Percentiles rank a stretch among this genome's conserved stretches.
Conservation (phyloP, 2,113 vertebrate genomes). For the Solea solea region DNA sequence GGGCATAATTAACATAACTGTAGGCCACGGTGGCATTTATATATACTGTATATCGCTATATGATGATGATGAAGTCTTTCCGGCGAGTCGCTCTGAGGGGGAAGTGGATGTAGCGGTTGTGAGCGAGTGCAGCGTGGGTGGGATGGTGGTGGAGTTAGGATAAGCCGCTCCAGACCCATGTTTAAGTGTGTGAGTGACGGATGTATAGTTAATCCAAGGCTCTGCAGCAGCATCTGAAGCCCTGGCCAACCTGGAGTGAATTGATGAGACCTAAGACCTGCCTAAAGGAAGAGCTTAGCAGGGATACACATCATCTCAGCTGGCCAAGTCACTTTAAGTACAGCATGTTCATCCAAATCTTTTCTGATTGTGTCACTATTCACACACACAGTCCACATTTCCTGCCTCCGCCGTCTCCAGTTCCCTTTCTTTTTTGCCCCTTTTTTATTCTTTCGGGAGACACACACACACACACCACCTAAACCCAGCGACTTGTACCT, state of each 20-base stretch:
- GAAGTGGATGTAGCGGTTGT: conserved; percentile 9
- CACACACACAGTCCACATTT: conserved; percentile 45
- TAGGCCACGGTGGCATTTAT: conserved; percentile 1
- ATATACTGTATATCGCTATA: not conserved
- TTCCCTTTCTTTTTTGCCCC: conserved; percentile 26
- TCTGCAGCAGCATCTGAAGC: conserved; percentile 63
- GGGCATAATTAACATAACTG: conserved; percentile 54
- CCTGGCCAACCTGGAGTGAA: conserved; percentile 71
- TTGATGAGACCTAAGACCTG: conserved; percentile 72
- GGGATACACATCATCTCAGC: conserved; percentile 69
- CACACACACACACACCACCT: not conserved
- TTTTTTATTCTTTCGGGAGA: conserved; percentile 21
- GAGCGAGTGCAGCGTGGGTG: conserved; percentile 16
- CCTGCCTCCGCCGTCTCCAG: conserved; percentile 13
- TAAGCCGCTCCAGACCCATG: conserved; percentile 63
- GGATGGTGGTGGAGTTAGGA: not conserved
- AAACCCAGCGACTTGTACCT: not conserved
- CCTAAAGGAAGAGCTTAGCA: conserved; percentile 73
- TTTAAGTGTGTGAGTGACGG: conserved; percentile 65
- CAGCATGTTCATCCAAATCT: conserved; percentile 68
- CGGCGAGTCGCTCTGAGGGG: conserved; percentile 11
- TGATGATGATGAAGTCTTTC: conserved; percentile 25
- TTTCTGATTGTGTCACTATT: conserved; percentile 62
- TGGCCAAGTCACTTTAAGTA: conserved; percentile 71
- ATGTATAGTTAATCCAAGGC: conserved; percentile 67